Evolutionary conservation across 1,140 invertebrate genomes (phyloP).

Genomic region (Hyles vespertilio): DNA sequence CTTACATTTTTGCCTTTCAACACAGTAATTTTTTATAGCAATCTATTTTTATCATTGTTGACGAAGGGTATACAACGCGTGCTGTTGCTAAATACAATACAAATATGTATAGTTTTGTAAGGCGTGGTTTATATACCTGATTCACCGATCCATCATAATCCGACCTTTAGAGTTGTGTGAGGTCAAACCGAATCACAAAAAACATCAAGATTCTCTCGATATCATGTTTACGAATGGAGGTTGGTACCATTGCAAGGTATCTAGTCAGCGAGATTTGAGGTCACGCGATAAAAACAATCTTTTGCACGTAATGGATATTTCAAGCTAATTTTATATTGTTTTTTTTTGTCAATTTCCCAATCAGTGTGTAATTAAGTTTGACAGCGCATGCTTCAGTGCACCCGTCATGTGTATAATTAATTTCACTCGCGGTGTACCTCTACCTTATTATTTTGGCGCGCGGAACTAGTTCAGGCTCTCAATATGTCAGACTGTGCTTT

Average conservation of each 20-base stretch:
- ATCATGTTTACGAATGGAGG: constrained; percentile 3
- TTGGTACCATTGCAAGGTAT: constrained; percentile 13
- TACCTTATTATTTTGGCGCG: constrained; percentile 20
- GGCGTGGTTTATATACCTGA: no score
- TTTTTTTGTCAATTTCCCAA: no score
- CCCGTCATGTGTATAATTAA: constrained; percentile 3
- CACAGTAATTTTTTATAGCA: no score
- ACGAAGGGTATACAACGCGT: no score
- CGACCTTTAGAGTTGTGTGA: constrained; percentile 6
- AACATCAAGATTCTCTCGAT: constrained; percentile 8
- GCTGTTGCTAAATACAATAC: no score
- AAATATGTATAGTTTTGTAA: no score
- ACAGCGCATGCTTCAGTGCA: no score
- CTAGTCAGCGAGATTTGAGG: constrained; percentile 11
- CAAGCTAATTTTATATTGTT: no score
- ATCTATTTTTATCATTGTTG: no score
- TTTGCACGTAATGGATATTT: constrained; percentile 10
- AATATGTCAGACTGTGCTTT: constrained; percentile 34
- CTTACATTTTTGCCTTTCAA: no score
- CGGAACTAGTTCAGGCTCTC: constrained; percentile 32
- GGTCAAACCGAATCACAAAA: constrained; percentile 5
- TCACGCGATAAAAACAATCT: constrained; percentile 16
- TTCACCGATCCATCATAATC: not conserved
- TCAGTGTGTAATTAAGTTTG: no score
- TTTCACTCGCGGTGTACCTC: constrained; percentile 27